Base-by-base conservation (phyloP, 2,888 invertebrate species). In the Aphidoletes aphidimyza region DNA sequence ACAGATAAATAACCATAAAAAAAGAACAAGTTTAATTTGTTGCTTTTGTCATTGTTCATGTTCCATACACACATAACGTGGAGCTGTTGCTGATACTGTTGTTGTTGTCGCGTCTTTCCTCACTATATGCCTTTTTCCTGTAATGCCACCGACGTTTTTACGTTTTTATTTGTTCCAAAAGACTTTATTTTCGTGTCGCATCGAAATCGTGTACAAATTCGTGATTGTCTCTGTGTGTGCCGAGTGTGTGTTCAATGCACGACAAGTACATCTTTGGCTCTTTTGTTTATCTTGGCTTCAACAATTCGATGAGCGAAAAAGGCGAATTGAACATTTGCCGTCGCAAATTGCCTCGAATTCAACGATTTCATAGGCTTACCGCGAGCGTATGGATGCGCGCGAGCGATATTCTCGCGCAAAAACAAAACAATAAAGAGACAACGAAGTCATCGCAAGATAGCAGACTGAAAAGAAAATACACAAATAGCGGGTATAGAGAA, bases 41-140 rank as follows among this genome's bases (percentile, higher is more conserved):
- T n/a, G 81, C 81, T 69, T 69, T 69, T 81, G 81, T 81, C 81
- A 81, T 81, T 81, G 81, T 81, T 81, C 81, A 37, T 81, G 81
- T 81, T 81, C 37, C 54, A 30, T n/a, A 69, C 69, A 69, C 69
- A 69, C 30, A 69, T 14, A 69, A 69, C 34, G 6, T 47, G 47
- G 17, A 8, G 47, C 17, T 47, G 17, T 47, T 47, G 47, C 11
- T 39, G 39, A 11, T 39, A 54, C 54, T 54, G n/a, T 2, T 54
- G n/a, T 54, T 54, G 54, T 22, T 22, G 19, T 47, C 47, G 47
- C 22, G 3, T 54, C 47, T 54, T 22, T n/a, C n/a, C n/a, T n/a
- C n/a, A n/a, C n/a, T n/a, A n/a, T n/a, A n/a, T n/a, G n/a, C n/a
- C n/a, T n/a, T n/a, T n/a, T n/a, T n/a, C n/a, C n/a, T n/a, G n/a